Conservation (phyloP, 2,797 vertebrate species). For the Agapornis canus region DNA sequence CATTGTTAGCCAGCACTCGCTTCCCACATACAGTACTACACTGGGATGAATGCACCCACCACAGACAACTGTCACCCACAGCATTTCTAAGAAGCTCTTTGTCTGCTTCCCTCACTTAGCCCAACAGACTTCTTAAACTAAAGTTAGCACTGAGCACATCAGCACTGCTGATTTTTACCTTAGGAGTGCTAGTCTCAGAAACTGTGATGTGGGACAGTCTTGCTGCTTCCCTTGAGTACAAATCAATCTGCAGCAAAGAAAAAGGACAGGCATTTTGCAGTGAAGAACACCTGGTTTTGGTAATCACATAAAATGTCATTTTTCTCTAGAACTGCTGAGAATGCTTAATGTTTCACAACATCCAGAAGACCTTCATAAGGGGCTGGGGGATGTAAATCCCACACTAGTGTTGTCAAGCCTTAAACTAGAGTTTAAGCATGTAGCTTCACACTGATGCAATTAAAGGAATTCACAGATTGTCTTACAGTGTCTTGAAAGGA, state of each 20-base stretch:
- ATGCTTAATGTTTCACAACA: background rate
- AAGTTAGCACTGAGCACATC: background rate
- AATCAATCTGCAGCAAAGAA: background rate
- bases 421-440: accelerated
- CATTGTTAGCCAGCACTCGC: conserved; percentile 25
- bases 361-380: background rate
- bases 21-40: conserved; percentile 9
- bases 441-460: background rate
- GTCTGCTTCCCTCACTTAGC: background rate
- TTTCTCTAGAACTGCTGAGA: background rate
- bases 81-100: conserved; percentile 31
- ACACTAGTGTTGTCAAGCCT: background rate
- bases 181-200: background rate
- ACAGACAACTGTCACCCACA: conserved; percentile 1
- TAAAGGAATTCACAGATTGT: background rate
- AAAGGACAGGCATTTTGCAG: background rate
- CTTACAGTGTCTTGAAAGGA: background rate
- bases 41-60: background rate
- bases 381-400: background rate
- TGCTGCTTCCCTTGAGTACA: background rate
- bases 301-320: background rate
- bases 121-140: background rate
- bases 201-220: background rate
- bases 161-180: background rate
- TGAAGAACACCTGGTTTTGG: background rate